Evolutionary conservation across 2,888 invertebrate genomes (phyloP).

Genomic region (Phymatocera aterrima): DNA sequence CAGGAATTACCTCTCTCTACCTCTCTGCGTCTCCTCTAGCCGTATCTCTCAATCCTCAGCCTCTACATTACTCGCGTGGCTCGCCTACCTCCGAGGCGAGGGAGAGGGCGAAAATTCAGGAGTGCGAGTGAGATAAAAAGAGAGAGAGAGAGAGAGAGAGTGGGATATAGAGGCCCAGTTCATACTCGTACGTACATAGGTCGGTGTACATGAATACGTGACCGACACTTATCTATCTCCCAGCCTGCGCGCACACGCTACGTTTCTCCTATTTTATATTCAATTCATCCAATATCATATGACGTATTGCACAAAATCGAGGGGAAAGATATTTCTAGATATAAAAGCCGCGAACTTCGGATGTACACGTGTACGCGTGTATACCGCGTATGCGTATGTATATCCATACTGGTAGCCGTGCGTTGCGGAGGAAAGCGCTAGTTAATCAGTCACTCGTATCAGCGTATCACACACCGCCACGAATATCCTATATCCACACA

Average conservation of each 20-base stretch:
- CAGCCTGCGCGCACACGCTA: too few species aligned
- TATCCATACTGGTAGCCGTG: too few species aligned
- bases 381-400: neutral
- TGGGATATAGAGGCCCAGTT: neutral
- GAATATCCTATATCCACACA: neutral
- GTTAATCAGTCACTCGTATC: constrained; percentile 33
- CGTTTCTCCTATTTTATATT: too few species aligned
- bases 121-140: constrained; percentile 5
- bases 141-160: constrained; percentile 7
- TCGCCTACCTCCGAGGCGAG: constrained; percentile 39
- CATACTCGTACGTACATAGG: neutral
- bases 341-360: neutral
- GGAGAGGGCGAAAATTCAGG: constrained; percentile 46
- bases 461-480: too few species aligned
- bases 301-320: too few species aligned
- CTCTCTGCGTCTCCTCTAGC: constrained; percentile 59
- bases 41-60: constrained; percentile 58
- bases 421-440: neutral
- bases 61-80: constrained; percentile 39
- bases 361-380: neutral
- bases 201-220: neutral
- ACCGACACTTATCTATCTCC: too few species aligned
- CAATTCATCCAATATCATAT: too few species aligned
- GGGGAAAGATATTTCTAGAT: neutral
- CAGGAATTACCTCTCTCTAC: constrained; percentile 63